Conservation (phyloP, 2,113 vertebrate genomes). For the Hystrix cristata region DNA sequence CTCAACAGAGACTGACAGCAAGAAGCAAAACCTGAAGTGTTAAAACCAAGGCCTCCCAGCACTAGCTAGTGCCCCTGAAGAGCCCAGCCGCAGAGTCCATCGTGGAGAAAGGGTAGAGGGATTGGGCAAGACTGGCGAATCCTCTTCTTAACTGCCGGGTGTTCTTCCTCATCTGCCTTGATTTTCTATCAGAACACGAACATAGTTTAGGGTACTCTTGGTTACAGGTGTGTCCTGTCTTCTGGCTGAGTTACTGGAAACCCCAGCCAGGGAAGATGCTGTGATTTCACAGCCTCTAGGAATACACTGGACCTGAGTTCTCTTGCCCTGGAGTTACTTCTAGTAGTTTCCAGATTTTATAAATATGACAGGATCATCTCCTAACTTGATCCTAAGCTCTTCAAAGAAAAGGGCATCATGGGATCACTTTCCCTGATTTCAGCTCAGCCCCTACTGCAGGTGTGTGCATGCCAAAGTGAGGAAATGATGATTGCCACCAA, state of each 20-base stretch:
- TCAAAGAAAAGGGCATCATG: not conserved
- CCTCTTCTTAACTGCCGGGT: not conserved
- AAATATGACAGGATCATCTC: not conserved
- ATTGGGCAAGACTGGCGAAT: accelerated
- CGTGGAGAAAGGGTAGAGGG: not conserved
- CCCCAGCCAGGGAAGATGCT: not conserved
- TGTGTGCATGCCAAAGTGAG: not conserved
- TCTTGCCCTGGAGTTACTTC: conserved; percentile 19
- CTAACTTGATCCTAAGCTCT: not conserved
- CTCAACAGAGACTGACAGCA: not conserved
- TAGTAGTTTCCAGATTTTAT: not conserved
- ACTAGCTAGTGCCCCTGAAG: not conserved
- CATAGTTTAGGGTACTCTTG: not conserved
- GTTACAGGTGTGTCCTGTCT: not conserved
- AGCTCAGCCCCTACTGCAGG: not conserved
- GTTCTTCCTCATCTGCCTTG: no score
- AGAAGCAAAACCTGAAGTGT: not conserved
- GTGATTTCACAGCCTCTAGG: not conserved
- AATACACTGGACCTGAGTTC: not conserved
- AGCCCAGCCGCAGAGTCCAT: not conserved
- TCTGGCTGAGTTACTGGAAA: not conserved
- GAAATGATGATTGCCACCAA: not conserved
- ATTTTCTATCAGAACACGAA: not conserved
- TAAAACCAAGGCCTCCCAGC: not conserved
- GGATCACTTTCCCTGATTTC: not conserved